phyloP scores from a whole-genome alignment of 2,888 invertebrate species.

The Anorthoa munda region DNA sequence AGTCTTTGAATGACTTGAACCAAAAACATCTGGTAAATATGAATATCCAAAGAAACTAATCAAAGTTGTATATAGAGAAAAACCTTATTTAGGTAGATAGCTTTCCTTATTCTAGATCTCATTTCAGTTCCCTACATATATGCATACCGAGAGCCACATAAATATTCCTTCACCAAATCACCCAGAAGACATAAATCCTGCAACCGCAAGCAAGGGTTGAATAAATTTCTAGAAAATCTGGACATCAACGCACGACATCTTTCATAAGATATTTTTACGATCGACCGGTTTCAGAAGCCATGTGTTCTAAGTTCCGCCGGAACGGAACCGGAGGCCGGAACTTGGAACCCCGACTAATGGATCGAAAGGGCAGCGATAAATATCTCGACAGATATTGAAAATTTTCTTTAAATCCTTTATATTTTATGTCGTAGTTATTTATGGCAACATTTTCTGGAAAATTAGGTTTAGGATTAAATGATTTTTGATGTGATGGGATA shows the following conservation, averaged over 20 bases:
- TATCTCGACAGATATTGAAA: slow-evolving; percentile 69
- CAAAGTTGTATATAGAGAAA: slow-evolving; percentile 10
- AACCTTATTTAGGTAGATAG: slow-evolving; percentile 15
- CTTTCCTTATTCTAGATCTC: slow-evolving; percentile 29
- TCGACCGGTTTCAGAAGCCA: slow-evolving; percentile 57
- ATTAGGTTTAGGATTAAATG: slow-evolving; percentile 47
- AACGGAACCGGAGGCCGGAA: slow-evolving; percentile 76
- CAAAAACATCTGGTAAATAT: slow-evolving; percentile 7
- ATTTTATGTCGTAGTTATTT: slow-evolving; percentile 58
- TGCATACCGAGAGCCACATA: neutral
- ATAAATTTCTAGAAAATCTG: slow-evolving; percentile 56
- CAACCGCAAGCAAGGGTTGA: slow-evolving; percentile 51
- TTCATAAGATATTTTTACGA: slow-evolving; percentile 65
- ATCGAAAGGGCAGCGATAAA: slow-evolving; percentile 74
- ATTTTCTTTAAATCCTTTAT: slow-evolving; percentile 62
- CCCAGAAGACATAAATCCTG: slow-evolving; percentile 38
- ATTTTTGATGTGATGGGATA: slow-evolving; percentile 26
- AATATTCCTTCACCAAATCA: slow-evolving; percentile 41
- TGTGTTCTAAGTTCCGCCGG: slow-evolving; percentile 69
- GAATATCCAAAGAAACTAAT: slow-evolving; percentile 5
- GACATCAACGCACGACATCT: slow-evolving; percentile 52
- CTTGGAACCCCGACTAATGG: slow-evolving; percentile 74
- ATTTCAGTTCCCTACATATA: neutral
- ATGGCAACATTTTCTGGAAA: slow-evolving; percentile 53
- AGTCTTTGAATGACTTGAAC: neutral